phyloP scores from a whole-genome alignment of 2,113 vertebrate species.

The Leucopternis melanops region DNA sequence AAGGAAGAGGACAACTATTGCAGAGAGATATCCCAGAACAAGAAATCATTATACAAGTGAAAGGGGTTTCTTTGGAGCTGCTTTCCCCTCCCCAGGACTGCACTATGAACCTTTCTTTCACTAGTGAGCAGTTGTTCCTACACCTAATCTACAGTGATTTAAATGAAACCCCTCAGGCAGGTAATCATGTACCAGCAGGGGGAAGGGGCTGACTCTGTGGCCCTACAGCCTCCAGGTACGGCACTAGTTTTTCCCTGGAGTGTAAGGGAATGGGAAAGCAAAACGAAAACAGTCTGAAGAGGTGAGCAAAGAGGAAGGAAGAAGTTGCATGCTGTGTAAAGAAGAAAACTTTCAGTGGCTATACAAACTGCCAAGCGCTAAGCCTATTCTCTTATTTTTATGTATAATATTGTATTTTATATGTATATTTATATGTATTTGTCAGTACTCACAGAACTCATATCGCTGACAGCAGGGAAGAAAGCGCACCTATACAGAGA shows the following conservation, averaged over 20 bases:
- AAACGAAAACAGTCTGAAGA: not conserved
- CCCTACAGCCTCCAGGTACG: not conserved
- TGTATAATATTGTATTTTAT: not conserved
- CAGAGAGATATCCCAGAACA: constrained; percentile 6
- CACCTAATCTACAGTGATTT: not conserved
- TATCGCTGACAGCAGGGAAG: not conserved
- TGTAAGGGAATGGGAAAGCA: not conserved
- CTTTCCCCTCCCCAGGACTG: not conserved
- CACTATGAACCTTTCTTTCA: not conserved
- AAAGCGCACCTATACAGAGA: not conserved
- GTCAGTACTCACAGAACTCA: not conserved
- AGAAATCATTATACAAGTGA: not conserved
- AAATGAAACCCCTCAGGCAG: not conserved
- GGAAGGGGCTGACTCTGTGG: not conserved
- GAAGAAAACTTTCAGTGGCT: not conserved
- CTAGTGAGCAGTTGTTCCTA: not conserved
- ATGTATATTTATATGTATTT: not conserved
- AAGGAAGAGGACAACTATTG: constrained; percentile 14
- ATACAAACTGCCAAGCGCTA: not conserved
- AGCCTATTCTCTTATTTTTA: not conserved
- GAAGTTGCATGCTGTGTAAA: not conserved
- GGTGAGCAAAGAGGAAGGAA: not conserved
- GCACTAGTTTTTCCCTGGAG: not conserved
- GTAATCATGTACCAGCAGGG: not conserved
- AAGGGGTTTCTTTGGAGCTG: not conserved